phyloP scores from a whole-genome alignment of 2,113 vertebrate species.

The Diadophis punctatus region DNA sequence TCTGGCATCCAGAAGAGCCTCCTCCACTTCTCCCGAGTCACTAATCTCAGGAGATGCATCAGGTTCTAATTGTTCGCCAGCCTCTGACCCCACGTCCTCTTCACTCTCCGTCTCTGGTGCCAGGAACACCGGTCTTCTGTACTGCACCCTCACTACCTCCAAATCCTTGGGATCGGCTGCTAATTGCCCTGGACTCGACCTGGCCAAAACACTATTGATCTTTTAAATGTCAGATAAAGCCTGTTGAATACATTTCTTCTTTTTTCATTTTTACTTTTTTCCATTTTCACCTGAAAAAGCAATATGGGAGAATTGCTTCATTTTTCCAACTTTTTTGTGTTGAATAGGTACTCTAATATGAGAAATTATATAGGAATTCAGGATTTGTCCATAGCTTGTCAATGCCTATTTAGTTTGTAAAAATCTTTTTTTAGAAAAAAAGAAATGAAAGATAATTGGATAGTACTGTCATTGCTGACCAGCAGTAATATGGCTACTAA shows the following conservation, averaged over 20 bases:
- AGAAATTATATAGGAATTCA: not conserved
- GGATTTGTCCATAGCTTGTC: not conserved
- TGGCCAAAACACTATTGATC: too few relatives aligned
- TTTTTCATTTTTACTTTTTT: not conserved
- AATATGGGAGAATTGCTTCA: not conserved
- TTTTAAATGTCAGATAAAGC: not conserved
- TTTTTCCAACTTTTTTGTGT: not conserved
- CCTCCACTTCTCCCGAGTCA: too few relatives aligned
- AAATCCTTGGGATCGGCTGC: too few relatives aligned
- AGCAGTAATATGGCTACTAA: not conserved
- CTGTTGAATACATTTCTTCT: not conserved
- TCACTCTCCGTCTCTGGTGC: too few relatives aligned
- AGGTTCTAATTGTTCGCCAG: too few relatives aligned
- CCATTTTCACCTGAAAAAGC: not conserved
- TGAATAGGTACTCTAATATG: not conserved
- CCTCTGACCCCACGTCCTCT: too few relatives aligned
- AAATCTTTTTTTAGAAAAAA: not conserved
- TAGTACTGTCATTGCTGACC: not conserved
- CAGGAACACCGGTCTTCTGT: too few relatives aligned
- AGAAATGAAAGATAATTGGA: not conserved
- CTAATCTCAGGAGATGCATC: too few relatives aligned
- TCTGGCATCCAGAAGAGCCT: too few relatives aligned
- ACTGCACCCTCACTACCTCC: too few relatives aligned
- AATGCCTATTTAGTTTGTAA: slow-evolving; percentile 8
- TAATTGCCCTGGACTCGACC: too few relatives aligned